These are phyloP conservation scores for Netelia fuscicornis DNA, from an alignment of 2,888 invertebrate species.

Conservation along the genomic window DNA sequence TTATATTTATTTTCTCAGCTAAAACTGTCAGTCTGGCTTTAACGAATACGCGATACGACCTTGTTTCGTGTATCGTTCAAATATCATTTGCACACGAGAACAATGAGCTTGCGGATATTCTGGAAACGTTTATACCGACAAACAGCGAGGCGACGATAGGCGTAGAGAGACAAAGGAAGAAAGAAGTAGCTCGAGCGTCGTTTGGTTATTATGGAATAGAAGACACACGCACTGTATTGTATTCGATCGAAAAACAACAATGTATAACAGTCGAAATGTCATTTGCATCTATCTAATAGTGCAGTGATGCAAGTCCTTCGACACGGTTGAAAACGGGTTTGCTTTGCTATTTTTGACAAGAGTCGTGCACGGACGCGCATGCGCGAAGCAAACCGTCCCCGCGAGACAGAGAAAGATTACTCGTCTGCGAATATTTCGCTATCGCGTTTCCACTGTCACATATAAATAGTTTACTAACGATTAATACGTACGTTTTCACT, in stretches of 20 bases:
- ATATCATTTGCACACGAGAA: not conserved
- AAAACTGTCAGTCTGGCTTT: not conserved
- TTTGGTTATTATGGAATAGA: too few relatives aligned
- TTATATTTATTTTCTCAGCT: not conserved
- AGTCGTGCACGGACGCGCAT: conserved; percentile 9
- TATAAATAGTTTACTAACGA: not conserved
- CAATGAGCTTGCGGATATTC: not conserved
- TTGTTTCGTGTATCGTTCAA: not conserved
- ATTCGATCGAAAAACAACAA: conserved; percentile 7
- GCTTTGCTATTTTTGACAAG: conserved; percentile 67
- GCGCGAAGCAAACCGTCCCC: conserved; percentile 28
- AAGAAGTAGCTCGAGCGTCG: too few relatives aligned
- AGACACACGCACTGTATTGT: not conserved
- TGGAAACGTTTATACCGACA: not conserved
- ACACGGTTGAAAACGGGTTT: conserved; percentile 53
- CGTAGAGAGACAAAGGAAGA: too few relatives aligned
- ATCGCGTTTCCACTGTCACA: conserved; percentile 17
- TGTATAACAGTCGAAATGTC: not conserved
- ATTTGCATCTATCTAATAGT: conserved; percentile 19
- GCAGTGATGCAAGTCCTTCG: conserved; percentile 35
- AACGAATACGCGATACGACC: not conserved
- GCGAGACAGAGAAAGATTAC: not conserved
- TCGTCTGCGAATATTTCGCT: not conserved
- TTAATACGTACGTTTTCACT: conserved; percentile 12
- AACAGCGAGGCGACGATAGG: too few relatives aligned